phyloP scores from a whole-genome alignment of 2,888 invertebrate genomes.

The Tachystola acroxantha region DNA sequence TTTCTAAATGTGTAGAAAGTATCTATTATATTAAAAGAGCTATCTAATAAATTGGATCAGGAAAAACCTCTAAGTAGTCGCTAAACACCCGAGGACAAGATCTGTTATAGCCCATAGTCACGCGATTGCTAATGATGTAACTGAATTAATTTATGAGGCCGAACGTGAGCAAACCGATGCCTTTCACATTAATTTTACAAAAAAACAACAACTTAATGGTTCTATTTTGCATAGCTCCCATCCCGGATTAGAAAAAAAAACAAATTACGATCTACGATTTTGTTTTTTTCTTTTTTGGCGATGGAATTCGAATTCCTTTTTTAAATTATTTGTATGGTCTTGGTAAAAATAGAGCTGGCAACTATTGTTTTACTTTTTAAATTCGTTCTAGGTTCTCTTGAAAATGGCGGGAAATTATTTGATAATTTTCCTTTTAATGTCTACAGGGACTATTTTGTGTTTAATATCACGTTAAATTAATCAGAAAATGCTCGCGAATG shows the following conservation, averaged over 20 bases:
- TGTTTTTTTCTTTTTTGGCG: conserved; percentile 4
- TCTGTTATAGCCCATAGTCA: conserved; percentile 59
- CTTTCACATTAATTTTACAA: conserved; percentile 16
- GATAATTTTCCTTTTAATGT: too few relatives aligned
- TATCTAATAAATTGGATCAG: conserved; percentile 47
- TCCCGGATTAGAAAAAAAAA: conserved; percentile 3
- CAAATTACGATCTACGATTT: not conserved
- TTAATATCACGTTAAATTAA: too few relatives aligned
- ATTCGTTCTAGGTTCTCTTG: too few relatives aligned
- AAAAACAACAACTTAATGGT: conserved; percentile 15
- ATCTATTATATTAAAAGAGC: conserved; percentile 23
- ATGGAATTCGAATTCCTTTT: conserved; percentile 6
- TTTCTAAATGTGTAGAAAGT: conserved; percentile 3
- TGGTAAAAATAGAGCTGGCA: too few relatives aligned
- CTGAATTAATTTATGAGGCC: conserved; percentile 51
- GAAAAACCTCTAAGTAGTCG: conserved; percentile 52
- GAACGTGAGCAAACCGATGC: conserved; percentile 16
- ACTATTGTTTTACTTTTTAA: not conserved
- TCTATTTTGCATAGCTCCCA: conserved; percentile 9
- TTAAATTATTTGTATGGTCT: conserved; percentile 3
- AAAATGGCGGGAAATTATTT: too few relatives aligned
- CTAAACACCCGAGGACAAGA: conserved; percentile 55
- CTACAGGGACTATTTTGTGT: too few relatives aligned
- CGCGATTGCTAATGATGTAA: conserved; percentile 70
- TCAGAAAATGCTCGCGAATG: too few relatives aligned